Evolutionary conservation across 2,113 vertebrate genomes (phyloP), one percentile per base, ranked within the genome.

Genomic region (Platysternon megacephalum): DNA sequence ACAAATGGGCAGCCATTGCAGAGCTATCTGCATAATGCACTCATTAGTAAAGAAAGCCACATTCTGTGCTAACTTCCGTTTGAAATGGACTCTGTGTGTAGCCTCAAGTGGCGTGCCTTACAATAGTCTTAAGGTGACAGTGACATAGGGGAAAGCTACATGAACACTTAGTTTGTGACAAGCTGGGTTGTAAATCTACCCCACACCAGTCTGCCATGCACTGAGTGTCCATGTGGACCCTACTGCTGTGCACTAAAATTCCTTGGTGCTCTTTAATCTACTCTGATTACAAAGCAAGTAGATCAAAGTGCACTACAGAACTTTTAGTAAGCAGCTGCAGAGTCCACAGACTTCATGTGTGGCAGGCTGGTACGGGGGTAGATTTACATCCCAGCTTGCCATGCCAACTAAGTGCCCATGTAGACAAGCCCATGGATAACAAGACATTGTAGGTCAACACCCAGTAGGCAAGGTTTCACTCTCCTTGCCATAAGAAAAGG

Each of bases 61-160:
- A 39, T 80, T 89, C 61, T 80, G 29, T 86, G 55, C 87, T 2
- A 1, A 80, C 53, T 94, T 96, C 49, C 16, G 11, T 89, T 93
- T 87, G 87, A 90, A 72, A 72, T 17, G 4, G 94, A 91, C 92
- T 87, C 87, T 80, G 88, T 95, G 83, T 5, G 82, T 86, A 91
- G 88, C 91, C 90, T 95, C 58, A 32, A 95, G 83, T 79, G 32
- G 84, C 9, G 1, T 82, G 28, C 83, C 26, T 85, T 95, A 61
- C 26, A 86, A 82, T 78, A 78, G 82, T 42, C 51, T 1, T 52
- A 74, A 83, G 92, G 39, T 21, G 94, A 93, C 29, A 95, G 61
- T 48, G 94, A 91, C 58, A 32, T 0, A 9, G 65, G 65, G 65
- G 19, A 72, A 72, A 72, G n/a, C 65, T 72, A 72, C 19, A 72